A percentile compares a stretch with the other conserved stretches of the same genome.
Evolutionary conservation across 2,888 invertebrate species (phyloP).

Genomic region (Drosophila mimica): DNA sequence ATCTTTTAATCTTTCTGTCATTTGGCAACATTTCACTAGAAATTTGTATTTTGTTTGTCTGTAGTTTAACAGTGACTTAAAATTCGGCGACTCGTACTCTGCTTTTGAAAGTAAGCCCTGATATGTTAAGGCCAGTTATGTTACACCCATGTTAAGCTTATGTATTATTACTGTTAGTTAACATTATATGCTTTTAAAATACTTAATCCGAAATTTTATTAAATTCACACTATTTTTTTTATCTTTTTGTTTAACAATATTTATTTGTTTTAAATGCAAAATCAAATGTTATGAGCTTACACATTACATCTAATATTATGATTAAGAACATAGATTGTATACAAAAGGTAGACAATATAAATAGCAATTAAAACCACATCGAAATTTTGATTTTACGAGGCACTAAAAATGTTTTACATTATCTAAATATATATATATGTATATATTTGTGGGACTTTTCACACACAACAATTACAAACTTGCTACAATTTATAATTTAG

Average conservation of each 20-base stretch:
- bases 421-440: slow-evolving; percentile 6
- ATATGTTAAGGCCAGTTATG: slow-evolving; percentile 10
- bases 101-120: slow-evolving; percentile 10
- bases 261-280: slow-evolving; percentile 55
- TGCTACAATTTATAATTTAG: slow-evolving; percentile 13
- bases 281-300: slow-evolving; percentile 47
- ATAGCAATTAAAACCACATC: slow-evolving; percentile 53
- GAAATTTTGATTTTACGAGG: slow-evolving; percentile 63
- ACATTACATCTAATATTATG: slow-evolving; percentile 35
- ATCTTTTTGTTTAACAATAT: slow-evolving; percentile 1
- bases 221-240: background rate
- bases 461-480: background rate
- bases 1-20: slow-evolving; percentile 49
- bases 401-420: slow-evolving; percentile 52
- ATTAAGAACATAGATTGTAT: slow-evolving; percentile 61
- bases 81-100: slow-evolving; percentile 6
- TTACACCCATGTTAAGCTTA: background rate
- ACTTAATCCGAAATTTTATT: rapidly evolving
- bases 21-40: slow-evolving; percentile 45
- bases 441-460: slow-evolving; percentile 13
- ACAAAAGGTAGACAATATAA: slow-evolving; percentile 32
- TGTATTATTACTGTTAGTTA: background rate
- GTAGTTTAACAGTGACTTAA: background rate
- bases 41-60: background rate
- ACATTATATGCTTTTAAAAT: background rate